Base-by-base conservation (phyloP, 92 coral and sea anemone genomes). In the Pocillopora grandis region DNA sequence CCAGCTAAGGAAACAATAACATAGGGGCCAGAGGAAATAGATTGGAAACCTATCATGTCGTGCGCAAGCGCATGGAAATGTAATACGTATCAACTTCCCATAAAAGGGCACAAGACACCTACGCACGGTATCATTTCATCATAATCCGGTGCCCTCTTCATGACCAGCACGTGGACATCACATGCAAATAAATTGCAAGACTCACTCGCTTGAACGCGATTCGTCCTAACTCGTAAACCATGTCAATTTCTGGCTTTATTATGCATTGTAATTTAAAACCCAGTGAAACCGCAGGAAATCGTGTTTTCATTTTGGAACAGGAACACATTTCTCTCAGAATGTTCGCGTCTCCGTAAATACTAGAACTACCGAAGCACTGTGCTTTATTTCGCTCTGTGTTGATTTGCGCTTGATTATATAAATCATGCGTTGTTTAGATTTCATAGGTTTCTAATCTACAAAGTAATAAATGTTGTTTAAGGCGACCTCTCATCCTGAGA, bases 91-190 rank as follows among this genome's bases (percentile, higher is more conserved):
- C 14, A 10, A 33, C 56, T 80, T 52, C 16, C 86, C 86, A 73
- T 15, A 83, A 62, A 73, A 62, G 86, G 86, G 18, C 58, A 76
- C 49, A 55, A 64, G 14, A 83, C 78, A 23, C 61, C 59, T 68
- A 15, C 71, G 6, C 19, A 12, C 12, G 31, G 31, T 27, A 31
- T 23, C 74, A 79, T 79, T 52, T 75, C 78, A 56, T 55, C 61
- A 75, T 75, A 10, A 36, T 5, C 75, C 10, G 75, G 57, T 12
- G 78, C 55, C 37, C 20, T 8, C 19, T 65, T 17, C 64, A 31
- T 73, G 64, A 17, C 58, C 55, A 48, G 48, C 86, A 83, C 80
- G 86, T 83, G 86, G 12, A 27, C 71, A 42, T 49, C 86, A 83
- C 86, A 76, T 83, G 86, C 14, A 31, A 49, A 61, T 27, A 9